phyloP scores from a whole-genome alignment of 2,888 invertebrate genomes.

The Xanthorhoe spadicearia region DNA sequence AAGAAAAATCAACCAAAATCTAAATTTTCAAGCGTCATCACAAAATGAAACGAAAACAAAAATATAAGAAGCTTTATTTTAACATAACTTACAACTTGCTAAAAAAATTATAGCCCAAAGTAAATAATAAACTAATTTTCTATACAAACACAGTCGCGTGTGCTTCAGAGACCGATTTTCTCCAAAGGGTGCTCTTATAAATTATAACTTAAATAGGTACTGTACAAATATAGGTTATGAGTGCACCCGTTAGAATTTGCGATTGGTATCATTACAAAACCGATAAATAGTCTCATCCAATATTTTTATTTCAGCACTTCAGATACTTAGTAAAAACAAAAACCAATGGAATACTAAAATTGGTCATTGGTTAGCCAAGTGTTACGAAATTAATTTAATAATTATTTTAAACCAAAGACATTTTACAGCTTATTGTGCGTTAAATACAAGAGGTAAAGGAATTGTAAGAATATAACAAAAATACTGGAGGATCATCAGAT shows the following conservation, averaged over 20 bases:
- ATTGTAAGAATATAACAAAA: no score
- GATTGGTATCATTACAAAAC: conserved; percentile 14
- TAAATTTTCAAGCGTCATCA: conserved; percentile 7
- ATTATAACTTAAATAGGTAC: neutral
- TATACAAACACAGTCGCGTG: neutral
- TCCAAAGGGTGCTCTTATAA: conserved; percentile 1
- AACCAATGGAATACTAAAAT: no score
- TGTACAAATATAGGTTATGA: neutral
- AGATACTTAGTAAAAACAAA: no score
- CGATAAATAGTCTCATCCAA: no score
- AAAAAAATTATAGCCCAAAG: conserved; percentile 22
- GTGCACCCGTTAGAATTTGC: conserved; percentile 10
- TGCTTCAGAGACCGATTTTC: conserved; percentile 7
- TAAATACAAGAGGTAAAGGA: no score
- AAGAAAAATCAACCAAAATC: neutral
- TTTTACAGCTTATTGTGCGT: no score
- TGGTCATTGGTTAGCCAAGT: no score
- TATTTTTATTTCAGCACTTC: no score
- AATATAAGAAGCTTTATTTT: conserved; percentile 33
- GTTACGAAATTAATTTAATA: no score
- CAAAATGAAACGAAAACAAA: conserved; percentile 22
- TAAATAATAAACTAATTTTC: conserved; percentile 9
- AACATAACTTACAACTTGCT: conserved; percentile 19
- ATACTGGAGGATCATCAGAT: no score
- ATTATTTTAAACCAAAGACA: no score